Evolutionary conservation across 2,888 invertebrate species (phyloP), one percentile per base, ranked within the genome.

Genomic region (Shargacucullia verbasci): DNA sequence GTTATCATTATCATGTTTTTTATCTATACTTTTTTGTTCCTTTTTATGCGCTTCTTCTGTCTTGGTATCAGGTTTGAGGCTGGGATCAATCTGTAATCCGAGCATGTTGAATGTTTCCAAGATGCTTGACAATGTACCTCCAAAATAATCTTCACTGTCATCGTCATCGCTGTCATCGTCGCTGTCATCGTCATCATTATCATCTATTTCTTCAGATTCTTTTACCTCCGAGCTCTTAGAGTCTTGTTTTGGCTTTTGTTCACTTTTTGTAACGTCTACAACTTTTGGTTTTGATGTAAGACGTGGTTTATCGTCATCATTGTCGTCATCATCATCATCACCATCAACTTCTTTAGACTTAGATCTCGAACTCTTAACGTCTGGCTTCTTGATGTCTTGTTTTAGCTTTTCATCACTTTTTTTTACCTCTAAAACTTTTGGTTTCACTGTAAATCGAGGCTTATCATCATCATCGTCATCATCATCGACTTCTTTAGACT

Each of bases 61-160:
- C 50, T 67, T 63, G 9, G 60, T 43, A 13, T 49, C 20, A 6
- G 59, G 57, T 54, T 73, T 73, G 45, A 74, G 60, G 14, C 73
- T 74, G 12, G 71, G 50, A 49, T 78, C 65, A 38, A 73, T 38
- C 59, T 75, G 27, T 10, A 74, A 57, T 4, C 74, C 74, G 0
- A 75, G 58, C 70, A 75, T 59, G 15, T 64, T 75, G 67, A 71
- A 59, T 63, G 74, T 74, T 53, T 74, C 64, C 75, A 79, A 50
- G 15, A 73, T 63, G 44, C 57, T 56, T 55, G 60, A 63, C 33
- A 70, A 34, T 53, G 65, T 70, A 37, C 72, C 55, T 31, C 73
- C 72, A 39, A 73, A 55, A 43, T 67, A 65, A 38, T 73, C 73
- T 7, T 69, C 61, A 11, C 65, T 61, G 2, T 62, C 69, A 0